phyloP scores from a whole-genome alignment of 2,797 vertebrate genomes.

The Hybognathus amarus region DNA sequence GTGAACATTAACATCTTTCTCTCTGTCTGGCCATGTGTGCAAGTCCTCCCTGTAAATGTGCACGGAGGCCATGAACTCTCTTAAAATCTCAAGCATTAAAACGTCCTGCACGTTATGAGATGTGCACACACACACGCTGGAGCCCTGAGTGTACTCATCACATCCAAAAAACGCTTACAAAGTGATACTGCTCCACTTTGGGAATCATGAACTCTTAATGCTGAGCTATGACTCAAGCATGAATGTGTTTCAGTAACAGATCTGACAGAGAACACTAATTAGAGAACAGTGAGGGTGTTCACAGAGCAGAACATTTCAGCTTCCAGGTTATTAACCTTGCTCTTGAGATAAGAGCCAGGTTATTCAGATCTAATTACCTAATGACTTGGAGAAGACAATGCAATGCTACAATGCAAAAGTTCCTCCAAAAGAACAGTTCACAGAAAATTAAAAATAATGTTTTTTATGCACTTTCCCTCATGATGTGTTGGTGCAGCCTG shows the following conservation, averaged over 20 bases:
- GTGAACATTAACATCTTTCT: slow-evolving; percentile 6
- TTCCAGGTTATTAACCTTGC: slow-evolving; percentile 23
- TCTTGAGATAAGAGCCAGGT: slow-evolving; percentile 37
- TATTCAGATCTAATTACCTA: slow-evolving; percentile 47
- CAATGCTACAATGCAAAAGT: slow-evolving; percentile 19
- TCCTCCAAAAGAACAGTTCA: background rate
- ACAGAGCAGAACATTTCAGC: slow-evolving; percentile 46
- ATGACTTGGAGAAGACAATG: slow-evolving; percentile 22
- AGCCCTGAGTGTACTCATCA: background rate
- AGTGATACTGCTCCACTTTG: background rate
- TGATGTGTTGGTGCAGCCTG: no score
- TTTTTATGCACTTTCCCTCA: background rate
- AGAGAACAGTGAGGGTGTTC: slow-evolving; percentile 31
- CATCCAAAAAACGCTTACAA: background rate
- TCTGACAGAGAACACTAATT: slow-evolving; percentile 31
- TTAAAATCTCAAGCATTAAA: background rate
- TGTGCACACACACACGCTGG: background rate
- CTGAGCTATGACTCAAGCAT: no score
- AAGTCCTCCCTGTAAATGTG: background rate
- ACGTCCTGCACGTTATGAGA: background rate
- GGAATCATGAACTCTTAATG: background rate
- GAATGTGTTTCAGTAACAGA: background rate
- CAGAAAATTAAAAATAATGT: background rate
- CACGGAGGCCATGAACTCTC: background rate
- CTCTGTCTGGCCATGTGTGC: background rate